Conservation (phyloP, 2,113 vertebrate genomes). For the Bettongia penicillata region DNA sequence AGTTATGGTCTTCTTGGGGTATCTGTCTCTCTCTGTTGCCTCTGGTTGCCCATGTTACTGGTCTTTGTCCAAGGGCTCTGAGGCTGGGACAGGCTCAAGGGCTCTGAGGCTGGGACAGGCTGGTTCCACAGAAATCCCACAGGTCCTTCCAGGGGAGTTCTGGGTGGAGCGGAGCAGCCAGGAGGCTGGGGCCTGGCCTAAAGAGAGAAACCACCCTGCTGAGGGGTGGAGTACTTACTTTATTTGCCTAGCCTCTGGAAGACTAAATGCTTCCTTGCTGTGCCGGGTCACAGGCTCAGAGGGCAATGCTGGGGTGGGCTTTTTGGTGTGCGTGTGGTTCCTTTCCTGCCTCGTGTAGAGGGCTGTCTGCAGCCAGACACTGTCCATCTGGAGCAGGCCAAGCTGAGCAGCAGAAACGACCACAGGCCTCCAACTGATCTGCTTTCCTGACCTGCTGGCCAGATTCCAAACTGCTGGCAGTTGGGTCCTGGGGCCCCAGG, state of each 20-base stretch:
- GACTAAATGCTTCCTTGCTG: slow-evolving; percentile 11
- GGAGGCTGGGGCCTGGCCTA: background rate
- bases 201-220: slow-evolving; percentile 64
- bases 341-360: slow-evolving; percentile 25
- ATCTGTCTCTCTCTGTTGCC: background rate
- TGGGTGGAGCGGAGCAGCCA: slow-evolving; percentile 48
- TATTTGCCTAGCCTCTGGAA: slow-evolving; percentile 46
- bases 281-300: slow-evolving; percentile 46
- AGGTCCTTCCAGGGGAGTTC: slow-evolving; percentile 36
- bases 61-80: background rate
- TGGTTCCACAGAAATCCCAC: background rate
- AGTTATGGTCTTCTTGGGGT: background rate
- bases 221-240: slow-evolving; percentile 54
- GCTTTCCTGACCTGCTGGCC: background rate
- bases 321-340: background rate
- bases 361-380: background rate
- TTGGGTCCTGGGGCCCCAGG: background rate
- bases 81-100: background rate
- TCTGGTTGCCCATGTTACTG: background rate
- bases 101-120: background rate
- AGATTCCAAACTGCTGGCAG: background rate
- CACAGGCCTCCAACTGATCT: slow-evolving; percentile 29
- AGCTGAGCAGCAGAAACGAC: background rate
- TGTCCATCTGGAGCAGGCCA: slow-evolving; percentile 18
- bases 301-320: slow-evolving; percentile 1